Evolutionary conservation across 2,113 vertebrate species (phyloP), one percentile per base, ranked within the genome.

Genomic region (Gavia stellata): DNA sequence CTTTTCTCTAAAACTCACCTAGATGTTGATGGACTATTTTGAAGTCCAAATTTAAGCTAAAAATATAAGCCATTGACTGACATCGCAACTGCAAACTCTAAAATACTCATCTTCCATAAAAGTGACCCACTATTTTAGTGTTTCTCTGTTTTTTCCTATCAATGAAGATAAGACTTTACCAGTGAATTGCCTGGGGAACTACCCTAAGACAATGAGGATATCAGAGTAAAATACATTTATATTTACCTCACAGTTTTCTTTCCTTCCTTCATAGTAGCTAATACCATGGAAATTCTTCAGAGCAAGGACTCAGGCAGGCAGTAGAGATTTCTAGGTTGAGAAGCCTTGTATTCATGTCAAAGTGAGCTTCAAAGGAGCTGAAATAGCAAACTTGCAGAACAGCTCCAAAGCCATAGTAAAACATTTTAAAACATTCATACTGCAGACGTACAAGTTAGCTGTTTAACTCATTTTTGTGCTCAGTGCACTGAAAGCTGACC

Each of bases 381-480:
- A 86, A 82, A 61, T 10, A 65, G 29, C 47, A 90, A 70, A 66
- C 18, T 47, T 75, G 12, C 8, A 77, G 34, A 70, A 29, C 26
- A 73, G 6, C 3, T 85, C 42, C n/a, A 84, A 62, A 88, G 8
- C 13, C 49, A 67, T 9, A n/a, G 33, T 6, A 68, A 94, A 88
- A 31, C 12, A n/a, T 67, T 84, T 88, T 73, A 56, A 62, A 36
- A 28, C 7, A 67, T 83, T 88, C 12, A 10, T 47, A 15, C 33
- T 78, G 6, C 31, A 80, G 47, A 65, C 0, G 0, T 29, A 16
- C 13, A 28, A 49, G 25, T 49, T 65, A 50, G 14, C 17, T 80
- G 6, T 62, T 78, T 47, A 56, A 40, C 18, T 86, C 0, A 38
- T 42, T 88, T 79, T 83, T 23, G 5, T 50, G 15, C 28, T 71